Percentiles rank a stretch among this genome's conserved stretches.
Evolutionary conservation across 2,888 invertebrate genomes (phyloP).

Genomic region (Microchrysa polita): DNA sequence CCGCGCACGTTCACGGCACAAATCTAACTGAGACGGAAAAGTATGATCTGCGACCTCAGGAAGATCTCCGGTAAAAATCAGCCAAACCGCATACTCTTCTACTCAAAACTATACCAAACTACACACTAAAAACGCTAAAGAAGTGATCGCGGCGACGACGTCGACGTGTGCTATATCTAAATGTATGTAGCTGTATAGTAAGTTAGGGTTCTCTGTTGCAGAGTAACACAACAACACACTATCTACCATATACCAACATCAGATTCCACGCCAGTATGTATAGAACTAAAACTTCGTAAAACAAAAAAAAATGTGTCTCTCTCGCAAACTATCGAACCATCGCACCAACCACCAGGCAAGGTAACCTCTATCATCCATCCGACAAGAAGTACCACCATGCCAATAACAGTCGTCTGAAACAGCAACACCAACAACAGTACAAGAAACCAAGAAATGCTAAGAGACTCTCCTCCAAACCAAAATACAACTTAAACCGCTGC

Average conservation of each 20-base stretch:
- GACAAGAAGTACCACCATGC: conserved; percentile 28
- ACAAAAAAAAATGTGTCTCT: conserved; percentile 12
- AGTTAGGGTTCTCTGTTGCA: conserved; percentile 46
- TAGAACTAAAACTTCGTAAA: conserved; percentile 1
- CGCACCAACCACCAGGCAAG: background rate
- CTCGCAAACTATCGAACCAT: conserved; percentile 25
- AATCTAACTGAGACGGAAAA: conserved; percentile 61
- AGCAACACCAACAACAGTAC: background rate
- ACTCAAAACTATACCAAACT: too few relatives aligned
- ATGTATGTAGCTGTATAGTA: conserved; percentile 23
- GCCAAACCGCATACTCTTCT: background rate
- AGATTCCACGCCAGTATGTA: background rate
- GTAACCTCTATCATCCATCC: conserved; percentile 15
- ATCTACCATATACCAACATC: too few relatives aligned
- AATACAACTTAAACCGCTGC: conserved; percentile 33
- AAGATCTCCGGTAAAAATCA: conserved; percentile 48
- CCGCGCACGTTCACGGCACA: conserved; percentile 65
- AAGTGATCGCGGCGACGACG: too few relatives aligned
- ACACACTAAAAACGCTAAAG: too few relatives aligned
- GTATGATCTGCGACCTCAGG: conserved; percentile 49
- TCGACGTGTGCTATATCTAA: too few relatives aligned
- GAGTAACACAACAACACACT: too few relatives aligned
- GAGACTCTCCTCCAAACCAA: conserved; percentile 24
- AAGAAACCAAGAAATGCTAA: conserved; percentile 24
- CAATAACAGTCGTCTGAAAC: background rate